Conservation (phyloP, 2,888 invertebrate genomes). For the Vesta saturnalis region DNA sequence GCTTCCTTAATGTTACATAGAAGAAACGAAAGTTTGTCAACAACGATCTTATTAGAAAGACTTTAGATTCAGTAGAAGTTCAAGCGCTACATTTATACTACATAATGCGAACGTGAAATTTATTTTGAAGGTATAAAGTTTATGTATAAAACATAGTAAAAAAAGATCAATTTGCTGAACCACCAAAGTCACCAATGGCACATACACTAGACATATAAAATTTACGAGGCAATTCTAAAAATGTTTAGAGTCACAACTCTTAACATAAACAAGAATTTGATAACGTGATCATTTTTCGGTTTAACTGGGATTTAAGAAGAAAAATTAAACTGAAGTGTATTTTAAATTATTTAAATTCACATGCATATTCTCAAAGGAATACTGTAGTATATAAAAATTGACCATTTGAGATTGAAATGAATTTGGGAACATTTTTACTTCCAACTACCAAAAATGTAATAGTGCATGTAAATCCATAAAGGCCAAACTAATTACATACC, state of each 20-base stretch:
- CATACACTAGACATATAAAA: neutral
- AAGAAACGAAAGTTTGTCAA: slow-evolving; percentile 13
- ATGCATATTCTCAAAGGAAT: no score
- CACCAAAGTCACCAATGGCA: neutral
- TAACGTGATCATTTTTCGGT: no score
- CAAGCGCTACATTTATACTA: slow-evolving; percentile 4
- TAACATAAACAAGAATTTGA: no score
- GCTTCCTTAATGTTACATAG: neutral
- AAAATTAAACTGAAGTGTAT: no score
- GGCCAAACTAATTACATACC: no score
- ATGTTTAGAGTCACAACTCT: neutral
- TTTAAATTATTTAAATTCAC: no score
- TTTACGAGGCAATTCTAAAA: neutral
- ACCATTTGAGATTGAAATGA: no score
- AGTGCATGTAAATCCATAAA: no score
- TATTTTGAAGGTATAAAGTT: neutral
- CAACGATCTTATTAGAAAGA: slow-evolving; percentile 4
- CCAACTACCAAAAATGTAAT: no score
- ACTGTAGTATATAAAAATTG: no score
- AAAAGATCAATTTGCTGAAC: neutral
- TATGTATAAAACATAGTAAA: slow-evolving; percentile 5
- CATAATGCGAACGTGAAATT: slow-evolving; percentile 6
- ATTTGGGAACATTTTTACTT: no score
- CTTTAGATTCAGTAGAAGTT: slow-evolving; percentile 10
- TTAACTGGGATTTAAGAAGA: no score